A percentile compares a stretch with the other conserved stretches of the same genome.
These are phyloP conservation scores for Atta cephalotes DNA, from an alignment of 1,140 invertebrate genomes.

Conservation along the genomic window DNA sequence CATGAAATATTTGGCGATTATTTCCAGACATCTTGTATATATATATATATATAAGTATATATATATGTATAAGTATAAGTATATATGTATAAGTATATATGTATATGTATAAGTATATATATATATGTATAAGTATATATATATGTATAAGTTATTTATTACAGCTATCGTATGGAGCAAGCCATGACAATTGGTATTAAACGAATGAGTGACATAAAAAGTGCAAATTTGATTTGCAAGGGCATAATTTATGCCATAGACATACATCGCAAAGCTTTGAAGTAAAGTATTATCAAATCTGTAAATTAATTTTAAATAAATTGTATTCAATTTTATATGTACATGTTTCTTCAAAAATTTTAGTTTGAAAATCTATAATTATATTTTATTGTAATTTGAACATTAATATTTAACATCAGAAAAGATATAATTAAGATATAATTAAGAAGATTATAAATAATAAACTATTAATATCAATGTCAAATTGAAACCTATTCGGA, in stretches of 20 bases:
- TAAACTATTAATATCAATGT: not conserved
- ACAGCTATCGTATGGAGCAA: slow-evolving; percentile 36
- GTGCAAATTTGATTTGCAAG: not conserved
- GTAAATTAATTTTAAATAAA: not conserved
- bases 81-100: too few species aligned
- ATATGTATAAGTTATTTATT: not conserved
- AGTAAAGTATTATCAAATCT: not conserved
- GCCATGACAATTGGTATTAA: not conserved
- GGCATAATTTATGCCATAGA: slow-evolving; percentile 20
- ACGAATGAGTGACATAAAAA: not conserved
- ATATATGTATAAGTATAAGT: too few species aligned
- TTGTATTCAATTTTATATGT: not conserved
- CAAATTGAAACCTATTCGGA: not conserved
- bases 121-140: too few species aligned
- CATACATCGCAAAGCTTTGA: slow-evolving; percentile 41
- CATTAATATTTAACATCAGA: not conserved
- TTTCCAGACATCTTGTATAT: too few species aligned
- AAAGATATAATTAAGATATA: not conserved
- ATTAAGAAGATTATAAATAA: too few species aligned
- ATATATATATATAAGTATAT: too few species aligned
- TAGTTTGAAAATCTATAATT: not conserved
- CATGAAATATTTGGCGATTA: too few species aligned
- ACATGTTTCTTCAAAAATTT: not conserved
- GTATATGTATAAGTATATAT: too few species aligned
- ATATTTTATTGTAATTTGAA: not conserved